A percentile compares a stretch with the other conserved stretches of the same genome.
These are phyloP conservation scores for Perizoma flavofasciatum DNA, from an alignment of 2,888 invertebrate species.

Conservation along the genomic window DNA sequence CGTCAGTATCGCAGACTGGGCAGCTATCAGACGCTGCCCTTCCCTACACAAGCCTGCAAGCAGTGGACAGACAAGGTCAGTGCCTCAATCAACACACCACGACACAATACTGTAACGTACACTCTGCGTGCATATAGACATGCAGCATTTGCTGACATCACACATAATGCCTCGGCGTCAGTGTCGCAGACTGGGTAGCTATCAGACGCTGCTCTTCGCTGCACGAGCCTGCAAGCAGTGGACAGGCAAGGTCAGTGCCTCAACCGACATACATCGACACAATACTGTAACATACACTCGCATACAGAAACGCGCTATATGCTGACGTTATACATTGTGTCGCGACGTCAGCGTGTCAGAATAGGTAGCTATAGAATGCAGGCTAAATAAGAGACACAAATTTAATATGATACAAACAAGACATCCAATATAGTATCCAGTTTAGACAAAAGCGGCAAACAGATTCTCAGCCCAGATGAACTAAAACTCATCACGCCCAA, in stretches of 20 bases:
- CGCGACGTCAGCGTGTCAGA: too few relatives aligned
- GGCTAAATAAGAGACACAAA: too few relatives aligned
- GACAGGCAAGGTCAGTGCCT: constrained; percentile 84
- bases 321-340: too few relatives aligned
- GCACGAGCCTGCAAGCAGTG: constrained; percentile 87
- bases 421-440: too few relatives aligned
- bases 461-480: too few relatives aligned
- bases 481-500: too few relatives aligned
- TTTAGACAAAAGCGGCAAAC: too few relatives aligned
- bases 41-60: constrained; percentile 86
- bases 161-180: constrained; percentile 28
- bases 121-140: constrained; percentile 1
- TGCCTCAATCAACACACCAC: constrained; percentile 27
- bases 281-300: too few relatives aligned
- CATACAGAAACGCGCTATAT: too few relatives aligned
- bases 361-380: too few relatives aligned
- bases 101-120: not conserved
- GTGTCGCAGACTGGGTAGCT: constrained; percentile 45
- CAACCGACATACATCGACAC: constrained; percentile 8
- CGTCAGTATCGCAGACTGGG: constrained; percentile 36
- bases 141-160: constrained; percentile 21
- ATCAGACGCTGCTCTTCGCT: constrained; percentile 83
- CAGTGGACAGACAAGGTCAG: constrained; percentile 86
- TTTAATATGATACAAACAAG: too few relatives aligned
- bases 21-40: constrained; percentile 79